These are phyloP conservation scores for Drosophila sp. DNA, from an alignment of 1,140 invertebrate species.

Conservation along the genomic window DNA sequence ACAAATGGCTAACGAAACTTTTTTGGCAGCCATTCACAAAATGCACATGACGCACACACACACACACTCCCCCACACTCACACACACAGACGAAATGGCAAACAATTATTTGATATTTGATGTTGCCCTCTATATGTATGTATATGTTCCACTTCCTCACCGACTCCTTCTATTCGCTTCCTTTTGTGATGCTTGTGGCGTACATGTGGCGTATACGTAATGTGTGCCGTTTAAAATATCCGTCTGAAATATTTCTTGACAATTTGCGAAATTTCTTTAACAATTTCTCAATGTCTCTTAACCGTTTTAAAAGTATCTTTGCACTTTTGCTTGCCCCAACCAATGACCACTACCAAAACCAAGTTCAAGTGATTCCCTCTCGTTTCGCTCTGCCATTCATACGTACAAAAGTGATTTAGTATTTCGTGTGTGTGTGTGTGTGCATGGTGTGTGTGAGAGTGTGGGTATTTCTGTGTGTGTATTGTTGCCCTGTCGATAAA, in stretches of 20 bases:
- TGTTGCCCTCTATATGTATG: conserved; percentile 25
- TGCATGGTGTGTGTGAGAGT: not conserved
- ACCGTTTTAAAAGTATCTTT: not conserved
- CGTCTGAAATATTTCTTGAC: conserved; percentile 39
- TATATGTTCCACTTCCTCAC: not conserved
- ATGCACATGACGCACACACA: conserved; percentile 21
- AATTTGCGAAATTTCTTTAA: conserved; percentile 38
- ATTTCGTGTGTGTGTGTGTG: conserved; percentile 21
- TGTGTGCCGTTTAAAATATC: conserved; percentile 30
- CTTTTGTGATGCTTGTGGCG: conserved; percentile 20
- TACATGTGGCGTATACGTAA: conserved; percentile 60
- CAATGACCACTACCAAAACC: conserved; percentile 21
- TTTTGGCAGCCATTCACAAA: conserved; percentile 60
- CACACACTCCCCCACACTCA: not conserved
- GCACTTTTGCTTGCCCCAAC: conserved; percentile 3
- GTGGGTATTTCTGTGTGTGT: conserved; percentile 18
- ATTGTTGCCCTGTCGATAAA: conserved; percentile 49
- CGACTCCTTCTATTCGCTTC: not conserved
- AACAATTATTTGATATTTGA: conserved; percentile 70
- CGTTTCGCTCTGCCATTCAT: conserved; percentile 14
- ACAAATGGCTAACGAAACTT: conserved; percentile 43
- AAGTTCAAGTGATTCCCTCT: conserved; percentile 47
- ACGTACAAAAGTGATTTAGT: conserved; percentile 46
- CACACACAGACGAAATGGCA: conserved; percentile 38
- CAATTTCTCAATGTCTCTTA: conserved; percentile 45